These are phyloP conservation scores for Drosophila nr. medialis DNA, from an alignment of 2,888 invertebrate genomes.

Conservation along the genomic window DNA sequence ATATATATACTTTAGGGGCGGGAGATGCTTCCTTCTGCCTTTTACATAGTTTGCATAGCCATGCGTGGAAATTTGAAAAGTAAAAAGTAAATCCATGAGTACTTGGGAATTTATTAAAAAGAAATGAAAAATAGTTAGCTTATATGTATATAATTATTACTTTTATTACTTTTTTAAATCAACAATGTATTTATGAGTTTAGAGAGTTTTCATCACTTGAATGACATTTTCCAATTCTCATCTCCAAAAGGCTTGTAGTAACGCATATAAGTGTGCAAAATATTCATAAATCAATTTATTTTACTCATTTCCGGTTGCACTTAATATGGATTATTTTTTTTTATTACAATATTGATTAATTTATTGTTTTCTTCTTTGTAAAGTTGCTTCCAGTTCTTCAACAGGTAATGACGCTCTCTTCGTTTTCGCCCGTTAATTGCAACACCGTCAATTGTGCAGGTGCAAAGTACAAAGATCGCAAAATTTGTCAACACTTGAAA, in stretches of 20 bases:
- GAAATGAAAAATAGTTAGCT: not conserved
- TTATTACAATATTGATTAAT: not conserved
- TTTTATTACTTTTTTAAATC: not conserved
- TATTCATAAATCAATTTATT: not conserved
- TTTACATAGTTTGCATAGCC: not conserved
- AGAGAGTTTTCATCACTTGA: not conserved
- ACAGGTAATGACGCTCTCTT: too few relatives aligned
- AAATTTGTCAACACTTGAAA: conserved; percentile 5
- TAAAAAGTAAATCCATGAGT: not conserved
- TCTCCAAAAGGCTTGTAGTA: not conserved
- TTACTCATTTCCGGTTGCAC: not conserved
- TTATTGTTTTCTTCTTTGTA: not conserved
- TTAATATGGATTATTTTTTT: not conserved
- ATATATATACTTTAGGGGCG: not conserved
- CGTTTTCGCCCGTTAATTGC: too few relatives aligned
- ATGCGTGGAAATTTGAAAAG: not conserved
- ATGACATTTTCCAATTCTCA: not conserved
- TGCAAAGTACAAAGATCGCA: not conserved
- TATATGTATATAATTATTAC: not conserved
- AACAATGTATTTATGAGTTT: not conserved
- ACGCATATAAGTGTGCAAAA: not conserved
- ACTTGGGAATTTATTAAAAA: not conserved
- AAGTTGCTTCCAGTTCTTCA: not conserved
- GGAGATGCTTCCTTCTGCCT: not conserved
- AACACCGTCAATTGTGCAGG: not conserved